Conservation (phyloP, 2,888 invertebrate genomes). For the Amphipoea lucens region DNA sequence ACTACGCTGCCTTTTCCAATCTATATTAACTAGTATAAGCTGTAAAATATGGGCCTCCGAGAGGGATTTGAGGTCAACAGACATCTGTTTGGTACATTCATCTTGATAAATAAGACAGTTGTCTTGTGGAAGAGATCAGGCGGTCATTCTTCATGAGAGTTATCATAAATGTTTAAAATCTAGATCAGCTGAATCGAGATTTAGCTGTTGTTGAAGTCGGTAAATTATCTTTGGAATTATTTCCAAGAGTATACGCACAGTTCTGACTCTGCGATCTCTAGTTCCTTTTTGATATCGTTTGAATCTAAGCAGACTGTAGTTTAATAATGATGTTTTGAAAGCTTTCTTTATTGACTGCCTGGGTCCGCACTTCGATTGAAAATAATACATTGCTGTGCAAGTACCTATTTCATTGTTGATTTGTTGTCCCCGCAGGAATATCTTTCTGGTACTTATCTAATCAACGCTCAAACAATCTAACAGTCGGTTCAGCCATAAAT, state of each 20-base stretch:
- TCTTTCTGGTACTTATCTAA: slow-evolving; percentile 23
- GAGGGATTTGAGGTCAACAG: slow-evolving; percentile 32
- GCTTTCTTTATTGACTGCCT: background rate
- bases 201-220: background rate
- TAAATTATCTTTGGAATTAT: slow-evolving; percentile 10
- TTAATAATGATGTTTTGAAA: background rate
- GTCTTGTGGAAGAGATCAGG: slow-evolving; percentile 27
- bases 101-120: slow-evolving; percentile 51
- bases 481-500: slow-evolving; percentile 36
- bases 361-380: background rate
- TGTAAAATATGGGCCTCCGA: slow-evolving; percentile 24
- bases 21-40: slow-evolving; percentile 7
- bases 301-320: background rate
- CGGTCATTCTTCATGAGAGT: slow-evolving; percentile 8
- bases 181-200: slow-evolving; percentile 12
- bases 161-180: slow-evolving; percentile 34
- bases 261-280: background rate
- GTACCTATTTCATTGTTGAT: slow-evolving; percentile 23
- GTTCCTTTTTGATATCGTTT: background rate
- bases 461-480: slow-evolving; percentile 38
- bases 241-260: slow-evolving; percentile 1
- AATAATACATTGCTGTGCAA: background rate
- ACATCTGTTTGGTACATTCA: slow-evolving; percentile 54
- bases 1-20: slow-evolving; percentile 8
- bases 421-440: slow-evolving; percentile 14